These are phyloP conservation scores for Diachasma alloeum DNA, from an alignment of 1,140 invertebrate species.

Conservation along the genomic window DNA sequence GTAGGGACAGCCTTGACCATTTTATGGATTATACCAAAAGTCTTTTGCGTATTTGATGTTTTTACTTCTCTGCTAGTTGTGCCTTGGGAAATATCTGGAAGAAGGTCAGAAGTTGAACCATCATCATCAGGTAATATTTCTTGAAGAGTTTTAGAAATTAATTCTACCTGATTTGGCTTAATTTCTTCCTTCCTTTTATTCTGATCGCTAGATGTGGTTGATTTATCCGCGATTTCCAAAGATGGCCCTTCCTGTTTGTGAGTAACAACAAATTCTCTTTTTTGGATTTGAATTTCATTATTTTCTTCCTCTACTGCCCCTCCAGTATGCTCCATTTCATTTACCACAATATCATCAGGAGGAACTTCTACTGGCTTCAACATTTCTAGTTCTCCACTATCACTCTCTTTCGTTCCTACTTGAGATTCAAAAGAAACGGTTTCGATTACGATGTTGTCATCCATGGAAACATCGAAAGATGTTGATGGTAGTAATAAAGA, in stretches of 20 bases:
- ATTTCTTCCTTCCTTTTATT: slow-evolving; percentile 44
- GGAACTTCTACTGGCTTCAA: background rate
- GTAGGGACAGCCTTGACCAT: background rate
- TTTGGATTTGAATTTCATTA: background rate
- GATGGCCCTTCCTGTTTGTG: background rate
- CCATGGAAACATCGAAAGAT: no score
- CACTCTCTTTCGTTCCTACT: background rate
- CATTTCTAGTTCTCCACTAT: background rate
- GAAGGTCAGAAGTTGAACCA: slow-evolving; percentile 45
- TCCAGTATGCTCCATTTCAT: background rate
- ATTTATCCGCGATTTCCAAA: background rate
- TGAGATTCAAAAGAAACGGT: no score
- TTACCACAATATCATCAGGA: background rate
- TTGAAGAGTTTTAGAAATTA: slow-evolving; percentile 17
- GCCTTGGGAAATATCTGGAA: slow-evolving; percentile 23
- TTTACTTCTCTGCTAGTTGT: background rate
- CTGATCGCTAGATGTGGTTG: slow-evolving; percentile 51
- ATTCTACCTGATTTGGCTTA: slow-evolving; percentile 15
- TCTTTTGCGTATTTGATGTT: background rate
- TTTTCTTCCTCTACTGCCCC: background rate
- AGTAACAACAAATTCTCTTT: background rate
- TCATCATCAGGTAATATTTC: slow-evolving; percentile 27
- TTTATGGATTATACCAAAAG: background rate
- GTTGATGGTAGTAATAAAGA: no score
- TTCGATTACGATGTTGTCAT: no score